Evolutionary conservation across 2,113 vertebrate genomes (phyloP).

Genomic region (Prochilodus magdalenae): DNA sequence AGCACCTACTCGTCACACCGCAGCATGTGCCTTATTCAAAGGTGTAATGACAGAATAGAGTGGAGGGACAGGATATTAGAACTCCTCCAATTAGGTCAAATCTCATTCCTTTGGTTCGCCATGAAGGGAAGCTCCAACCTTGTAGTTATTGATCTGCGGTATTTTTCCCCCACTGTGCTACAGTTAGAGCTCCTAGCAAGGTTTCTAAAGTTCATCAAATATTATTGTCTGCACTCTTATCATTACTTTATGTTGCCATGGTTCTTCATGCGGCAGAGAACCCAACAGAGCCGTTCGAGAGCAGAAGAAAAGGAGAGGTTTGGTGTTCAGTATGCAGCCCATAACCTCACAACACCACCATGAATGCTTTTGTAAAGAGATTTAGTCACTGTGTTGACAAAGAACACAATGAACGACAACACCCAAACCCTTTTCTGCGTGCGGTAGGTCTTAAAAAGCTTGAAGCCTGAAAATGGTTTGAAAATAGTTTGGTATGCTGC

Average conservation of each 20-base stretch:
- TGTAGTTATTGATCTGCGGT: slow-evolving; percentile 23
- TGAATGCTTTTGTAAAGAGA: not conserved
- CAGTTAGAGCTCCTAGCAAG: not conserved
- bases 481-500: not conserved
- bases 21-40: not conserved
- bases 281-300: slow-evolving; percentile 37
- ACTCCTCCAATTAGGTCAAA: slow-evolving; percentile 21
- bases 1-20: not conserved
- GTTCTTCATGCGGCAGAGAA: slow-evolving; percentile 21
- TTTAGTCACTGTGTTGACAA: not conserved
- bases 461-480: too few relatives aligned
- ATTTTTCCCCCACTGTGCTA: not conserved
- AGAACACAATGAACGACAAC: not conserved
- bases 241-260: not conserved
- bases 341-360: not conserved
- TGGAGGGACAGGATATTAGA: slow-evolving; percentile 1
- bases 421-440: not conserved
- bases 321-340: not conserved
- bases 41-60: not conserved
- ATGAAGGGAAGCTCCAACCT: not conserved
- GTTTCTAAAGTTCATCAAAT: slow-evolving; percentile 34
- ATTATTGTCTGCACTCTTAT: not conserved
- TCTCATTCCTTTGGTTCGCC: slow-evolving; percentile 11
- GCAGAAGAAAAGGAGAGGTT: slow-evolving; percentile 2
- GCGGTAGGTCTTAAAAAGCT: not conserved